A percentile compares a stretch with the other conserved stretches of the same genome.
phyloP scores from a whole-genome alignment of 2,797 vertebrate species.

The Danionella dracula region DNA sequence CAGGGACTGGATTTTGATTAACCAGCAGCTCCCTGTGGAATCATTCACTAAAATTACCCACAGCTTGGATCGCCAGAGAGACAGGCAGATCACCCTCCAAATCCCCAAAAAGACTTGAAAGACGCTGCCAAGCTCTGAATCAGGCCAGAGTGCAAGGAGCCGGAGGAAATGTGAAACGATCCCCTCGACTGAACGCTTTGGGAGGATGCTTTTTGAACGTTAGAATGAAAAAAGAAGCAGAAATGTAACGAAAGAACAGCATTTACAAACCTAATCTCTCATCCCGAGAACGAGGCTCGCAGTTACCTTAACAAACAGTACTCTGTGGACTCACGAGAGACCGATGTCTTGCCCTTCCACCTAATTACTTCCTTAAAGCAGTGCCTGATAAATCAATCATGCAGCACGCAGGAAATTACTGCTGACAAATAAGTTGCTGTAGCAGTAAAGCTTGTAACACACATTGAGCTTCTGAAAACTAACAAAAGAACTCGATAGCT shows the following conservation, averaged over 20 bases:
- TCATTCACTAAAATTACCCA: constrained; percentile 41
- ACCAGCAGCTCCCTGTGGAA: constrained; percentile 31
- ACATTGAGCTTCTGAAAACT: too few species aligned
- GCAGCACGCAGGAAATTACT: too few species aligned
- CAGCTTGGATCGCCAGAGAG: constrained; percentile 27
- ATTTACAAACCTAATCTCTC: too few species aligned
- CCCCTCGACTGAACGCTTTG: not conserved
- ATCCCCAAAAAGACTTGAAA: constrained; percentile 31
- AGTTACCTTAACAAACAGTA: too few species aligned
- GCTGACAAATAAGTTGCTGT: too few species aligned
- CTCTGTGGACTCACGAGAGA: too few species aligned
- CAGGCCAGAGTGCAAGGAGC: constrained; percentile 17
- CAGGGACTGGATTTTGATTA: constrained; percentile 36
- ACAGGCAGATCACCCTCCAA: constrained; percentile 23
- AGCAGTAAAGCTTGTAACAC: too few species aligned
- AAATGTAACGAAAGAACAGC: not conserved
- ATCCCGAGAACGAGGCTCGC: too few species aligned
- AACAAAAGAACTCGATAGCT: constrained; percentile 13
- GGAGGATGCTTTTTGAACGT: not conserved
- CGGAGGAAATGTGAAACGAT: not conserved
- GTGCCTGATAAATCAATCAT: too few species aligned
- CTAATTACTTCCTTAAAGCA: too few species aligned
- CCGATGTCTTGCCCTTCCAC: too few species aligned
- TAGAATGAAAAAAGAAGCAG: not conserved
- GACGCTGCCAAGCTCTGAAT: constrained; percentile 28